phyloP scores from a whole-genome alignment of 1,140 invertebrate species.

The Cotesia chilonis region DNA sequence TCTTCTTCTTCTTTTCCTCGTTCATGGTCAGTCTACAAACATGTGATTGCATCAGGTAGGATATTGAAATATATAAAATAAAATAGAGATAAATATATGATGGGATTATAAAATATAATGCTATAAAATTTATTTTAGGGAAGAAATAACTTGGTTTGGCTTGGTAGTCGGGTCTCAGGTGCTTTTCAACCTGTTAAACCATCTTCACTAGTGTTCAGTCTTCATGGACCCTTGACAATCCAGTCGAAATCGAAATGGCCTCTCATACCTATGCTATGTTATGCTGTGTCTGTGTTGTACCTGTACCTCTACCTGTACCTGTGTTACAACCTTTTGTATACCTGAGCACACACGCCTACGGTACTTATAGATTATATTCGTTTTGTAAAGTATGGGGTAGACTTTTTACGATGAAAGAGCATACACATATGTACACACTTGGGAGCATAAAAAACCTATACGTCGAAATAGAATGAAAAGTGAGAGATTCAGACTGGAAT shows the following conservation, averaged over 20 bases:
- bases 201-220: not conserved
- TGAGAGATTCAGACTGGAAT: constrained; percentile 11
- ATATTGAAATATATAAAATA: too few species aligned
- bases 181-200: constrained; percentile 28
- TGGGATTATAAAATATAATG: too few species aligned
- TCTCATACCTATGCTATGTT: constrained; percentile 32
- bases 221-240: constrained; percentile 40
- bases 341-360: constrained; percentile 19
- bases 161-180: constrained; percentile 13
- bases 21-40: too few species aligned
- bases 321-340: constrained; percentile 39
- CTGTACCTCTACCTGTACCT: constrained; percentile 24
- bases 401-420: not conserved
- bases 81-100: too few species aligned
- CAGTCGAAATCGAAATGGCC: constrained; percentile 45
- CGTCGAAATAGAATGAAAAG: not conserved
- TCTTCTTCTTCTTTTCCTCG: too few species aligned
- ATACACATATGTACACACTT: not conserved
- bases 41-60: too few species aligned
- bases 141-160: not conserved
- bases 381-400: not conserved
- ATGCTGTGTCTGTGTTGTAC: too few species aligned
- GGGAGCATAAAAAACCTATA: constrained; percentile 1
- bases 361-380: constrained; percentile 5
- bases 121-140: not conserved